A percentile compares a stretch with the other conserved stretches of the same genome.
Evolutionary conservation across 2,888 invertebrate genomes (phyloP).

Genomic region (Eupithecia subfuscata): DNA sequence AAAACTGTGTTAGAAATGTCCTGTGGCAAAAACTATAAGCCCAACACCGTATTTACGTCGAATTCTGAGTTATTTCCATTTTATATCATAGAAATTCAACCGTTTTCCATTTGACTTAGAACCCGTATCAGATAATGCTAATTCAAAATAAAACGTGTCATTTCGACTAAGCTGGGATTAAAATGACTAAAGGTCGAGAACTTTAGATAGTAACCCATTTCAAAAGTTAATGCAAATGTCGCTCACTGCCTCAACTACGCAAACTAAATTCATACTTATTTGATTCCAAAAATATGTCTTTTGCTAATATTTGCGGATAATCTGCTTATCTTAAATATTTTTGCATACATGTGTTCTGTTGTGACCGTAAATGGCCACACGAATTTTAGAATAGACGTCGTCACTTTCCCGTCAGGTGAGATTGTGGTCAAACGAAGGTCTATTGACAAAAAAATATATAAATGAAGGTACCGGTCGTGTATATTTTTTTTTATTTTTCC

Average conservation of each 20-base stretch:
- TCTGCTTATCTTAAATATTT: neutral
- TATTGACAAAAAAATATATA: too few relatives aligned
- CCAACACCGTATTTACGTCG: neutral
- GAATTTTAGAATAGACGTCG: neutral
- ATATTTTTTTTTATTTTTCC: too few relatives aligned
- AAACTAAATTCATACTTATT: neutral
- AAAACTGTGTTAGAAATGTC: neutral
- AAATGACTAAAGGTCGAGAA: neutral
- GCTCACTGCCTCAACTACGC: neutral
- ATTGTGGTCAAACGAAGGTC: neutral
- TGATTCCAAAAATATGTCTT: neutral
- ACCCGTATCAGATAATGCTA: neutral
- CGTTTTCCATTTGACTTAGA: neutral
- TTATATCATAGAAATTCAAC: constrained; percentile 1
- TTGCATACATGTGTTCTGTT: neutral
- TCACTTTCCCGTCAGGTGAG: too few relatives aligned
- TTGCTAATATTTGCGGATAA: neutral
- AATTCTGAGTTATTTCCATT: neutral
- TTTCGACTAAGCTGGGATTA: constrained; percentile 1
- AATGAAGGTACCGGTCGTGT: too few relatives aligned
- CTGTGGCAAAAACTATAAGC: neutral
- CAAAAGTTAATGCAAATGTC: neutral
- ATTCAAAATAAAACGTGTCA: constrained; percentile 8
- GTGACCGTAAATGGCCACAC: neutral
- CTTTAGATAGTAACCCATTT: neutral